Conservation (phyloP, 1,140 invertebrate genomes). For the Rhyacophila brunnea region DNA sequence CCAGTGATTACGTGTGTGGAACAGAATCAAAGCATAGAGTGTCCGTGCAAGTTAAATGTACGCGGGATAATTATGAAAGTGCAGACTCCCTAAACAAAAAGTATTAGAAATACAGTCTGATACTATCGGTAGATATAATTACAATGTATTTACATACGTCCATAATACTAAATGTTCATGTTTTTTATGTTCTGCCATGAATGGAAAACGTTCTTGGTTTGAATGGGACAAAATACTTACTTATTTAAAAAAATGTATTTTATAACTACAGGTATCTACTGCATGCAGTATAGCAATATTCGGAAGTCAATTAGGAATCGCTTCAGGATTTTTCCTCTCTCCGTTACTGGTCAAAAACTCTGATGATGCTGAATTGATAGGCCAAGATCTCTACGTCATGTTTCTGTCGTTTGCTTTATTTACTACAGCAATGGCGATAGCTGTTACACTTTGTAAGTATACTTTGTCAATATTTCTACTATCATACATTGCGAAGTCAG, state of each 20-base stretch:
- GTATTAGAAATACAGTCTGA: too few relatives aligned
- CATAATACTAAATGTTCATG: background rate
- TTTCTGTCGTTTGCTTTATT: slow-evolving; percentile 56
- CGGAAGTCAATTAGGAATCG: slow-evolving; percentile 67
- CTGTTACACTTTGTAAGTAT: slow-evolving; percentile 63
- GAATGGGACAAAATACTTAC: too few relatives aligned
- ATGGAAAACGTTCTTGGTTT: too few relatives aligned
- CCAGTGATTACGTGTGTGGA: too few relatives aligned
- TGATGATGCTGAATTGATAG: slow-evolving; percentile 42
- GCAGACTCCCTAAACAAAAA: too few relatives aligned
- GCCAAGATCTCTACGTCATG: slow-evolving; percentile 42
- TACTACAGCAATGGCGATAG: slow-evolving; percentile 56
- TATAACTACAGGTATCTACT: slow-evolving; percentile 62
- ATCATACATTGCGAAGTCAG: too few relatives aligned
- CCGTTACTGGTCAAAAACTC: slow-evolving; percentile 51
- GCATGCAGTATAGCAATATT: slow-evolving; percentile 77
- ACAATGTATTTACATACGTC: background rate
- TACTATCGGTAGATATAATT: too few relatives aligned
- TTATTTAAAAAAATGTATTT: too few relatives aligned
- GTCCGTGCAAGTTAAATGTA: too few relatives aligned
- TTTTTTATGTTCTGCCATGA: background rate
- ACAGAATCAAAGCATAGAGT: too few relatives aligned
- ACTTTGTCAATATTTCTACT: too few relatives aligned
- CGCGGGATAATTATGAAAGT: too few relatives aligned
- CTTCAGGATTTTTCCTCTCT: slow-evolving; percentile 46